Evolutionary conservation across 2,888 invertebrate genomes (phyloP), one percentile per base, ranked within the genome.

Genomic region (Papilio demoleus): DNA sequence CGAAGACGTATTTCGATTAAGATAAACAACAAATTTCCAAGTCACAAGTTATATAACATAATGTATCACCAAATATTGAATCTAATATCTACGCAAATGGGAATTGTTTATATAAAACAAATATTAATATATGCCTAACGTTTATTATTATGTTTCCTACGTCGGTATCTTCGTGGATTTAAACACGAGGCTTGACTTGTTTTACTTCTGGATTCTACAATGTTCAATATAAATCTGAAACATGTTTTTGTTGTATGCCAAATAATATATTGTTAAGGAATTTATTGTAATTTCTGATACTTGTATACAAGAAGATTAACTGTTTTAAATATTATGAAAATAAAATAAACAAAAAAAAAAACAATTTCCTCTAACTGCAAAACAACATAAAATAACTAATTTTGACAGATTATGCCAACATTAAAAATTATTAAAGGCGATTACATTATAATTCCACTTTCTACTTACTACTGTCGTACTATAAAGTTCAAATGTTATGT

Each of bases 21-120:
- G 31, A 22, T 58, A 19, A 27, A 58, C 58, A 31, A 40, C 19
- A 19, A 40, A 56, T 58, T 56, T 65, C 19, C 9, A 19, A 47
- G 36, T 66, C n/a, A 62, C 12, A 62, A 45, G 17, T 62, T 24
- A 40, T 38, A 17, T 40, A 36, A 38, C 36, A 19, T 59, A n/a
- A 53, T n/a, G 53, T 53, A 14, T 22, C 1, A 47, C 53, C 53
- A 53, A 53, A 53, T 53, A 53, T 27, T 53, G 53, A 53, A 53
- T 27, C 27, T 53, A n/a, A 53, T 53, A 50, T 14, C 53, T 53
- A 27, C 50, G n/a, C 27, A 24, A n/a, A 53, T 24, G 11, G 24
- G 53, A 53, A 53, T 27, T 53, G 27, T 27, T 27, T 53, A 6
- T 27, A n/a, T 53, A 8, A 53, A 27, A 53, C 2, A 53, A 53